Percentiles rank a stretch among this genome's conserved stretches.
Evolutionary conservation across 2,888 invertebrate genomes (phyloP).

Genomic region (Clunio marinus): DNA sequence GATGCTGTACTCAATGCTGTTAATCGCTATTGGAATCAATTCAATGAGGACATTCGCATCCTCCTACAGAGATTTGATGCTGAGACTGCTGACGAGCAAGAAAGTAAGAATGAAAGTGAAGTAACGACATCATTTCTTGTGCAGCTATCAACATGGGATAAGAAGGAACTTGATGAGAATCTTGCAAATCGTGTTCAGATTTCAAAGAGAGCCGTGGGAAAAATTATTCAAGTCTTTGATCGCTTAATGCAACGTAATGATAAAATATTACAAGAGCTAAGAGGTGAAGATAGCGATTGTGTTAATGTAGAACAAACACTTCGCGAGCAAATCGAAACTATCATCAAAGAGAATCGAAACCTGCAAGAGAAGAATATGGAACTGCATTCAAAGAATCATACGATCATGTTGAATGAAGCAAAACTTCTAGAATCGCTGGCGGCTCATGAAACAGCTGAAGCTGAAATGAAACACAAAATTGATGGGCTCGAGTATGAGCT

Average conservation of each 20-base stretch:
- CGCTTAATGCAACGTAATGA: conserved; percentile 92
- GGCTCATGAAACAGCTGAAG: conserved; percentile 89
- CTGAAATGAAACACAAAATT: conserved; percentile 91
- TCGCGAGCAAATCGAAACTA: conserved; percentile 77
- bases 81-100: conserved; percentile 93
- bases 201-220: conserved; percentile 92
- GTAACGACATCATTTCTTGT: conserved; percentile 94
- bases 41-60: conserved; percentile 95
- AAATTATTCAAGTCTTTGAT: conserved; percentile 95
- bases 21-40: conserved; percentile 93
- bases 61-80: conserved; percentile 94
- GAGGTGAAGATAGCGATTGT: conserved; percentile 64
- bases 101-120: conserved; percentile 94
- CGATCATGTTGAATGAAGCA: conserved; percentile 83
- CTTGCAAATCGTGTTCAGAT: conserved; percentile 93
- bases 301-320: conserved; percentile 72
- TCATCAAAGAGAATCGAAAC: conserved; percentile 85
- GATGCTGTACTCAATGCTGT: conserved; percentile 97
- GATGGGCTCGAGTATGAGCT: conserved; percentile 93
- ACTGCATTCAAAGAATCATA: conserved; percentile 88
- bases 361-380: conserved; percentile 88
- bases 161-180: conserved; percentile 93
- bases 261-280: conserved; percentile 83
- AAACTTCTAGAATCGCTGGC: conserved; percentile 77
- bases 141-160: conserved; percentile 95